Evolutionary conservation across 30 jellyfish, hydroid and myxozoan species (phyloP), one percentile per base, ranked within the genome.

Genomic region (Aurelia sp.): DNA sequence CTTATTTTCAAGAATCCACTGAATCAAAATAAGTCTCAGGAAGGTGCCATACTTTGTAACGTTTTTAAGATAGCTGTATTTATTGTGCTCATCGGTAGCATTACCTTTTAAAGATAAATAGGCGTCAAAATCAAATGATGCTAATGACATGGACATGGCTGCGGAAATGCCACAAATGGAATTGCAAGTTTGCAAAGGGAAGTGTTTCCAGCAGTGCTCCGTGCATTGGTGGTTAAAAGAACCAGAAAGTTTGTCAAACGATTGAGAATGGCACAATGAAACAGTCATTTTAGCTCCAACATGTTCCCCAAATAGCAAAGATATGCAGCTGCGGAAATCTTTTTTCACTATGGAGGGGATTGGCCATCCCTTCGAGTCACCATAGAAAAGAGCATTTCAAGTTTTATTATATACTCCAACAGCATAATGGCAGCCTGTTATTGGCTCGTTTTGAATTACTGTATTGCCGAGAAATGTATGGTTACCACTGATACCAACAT

Each of bases 151-250:
- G 10, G 48, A 20, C 47, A 73, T 16, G 20, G 16, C 44, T 16
- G 85, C 30, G 22, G 72, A 52, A 12, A 73, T 55, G 19, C 85
- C 85, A 73, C 85, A 73, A 52, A 51, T 73, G 22, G 51, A n/a
- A 37, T 55, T 53, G 27, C 44, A 37, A 21, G 27, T 44, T 20
- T 73, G 85, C 72, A 73, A 20, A 55, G 85, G 85, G 47, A 44
- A 73, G 21, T 20, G 31, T 51, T 35, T 17, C 85, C 85, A 73
- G 21, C 85, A 73, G 9, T 23, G 31, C 9, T 55, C 47, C 16
- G 21, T 35, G 44, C 85, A 73, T 69, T 69, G 37, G 23, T 69
- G 79, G 60, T 59, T n/a, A 9, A 59, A 59, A 59, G 31, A 6
- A 59, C 5, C 69, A 44, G 55, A 44, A 9, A 44, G 55, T 44